Conservation (phyloP, 2,113 vertebrate species). For the Genyomyrus donnyi region DNA sequence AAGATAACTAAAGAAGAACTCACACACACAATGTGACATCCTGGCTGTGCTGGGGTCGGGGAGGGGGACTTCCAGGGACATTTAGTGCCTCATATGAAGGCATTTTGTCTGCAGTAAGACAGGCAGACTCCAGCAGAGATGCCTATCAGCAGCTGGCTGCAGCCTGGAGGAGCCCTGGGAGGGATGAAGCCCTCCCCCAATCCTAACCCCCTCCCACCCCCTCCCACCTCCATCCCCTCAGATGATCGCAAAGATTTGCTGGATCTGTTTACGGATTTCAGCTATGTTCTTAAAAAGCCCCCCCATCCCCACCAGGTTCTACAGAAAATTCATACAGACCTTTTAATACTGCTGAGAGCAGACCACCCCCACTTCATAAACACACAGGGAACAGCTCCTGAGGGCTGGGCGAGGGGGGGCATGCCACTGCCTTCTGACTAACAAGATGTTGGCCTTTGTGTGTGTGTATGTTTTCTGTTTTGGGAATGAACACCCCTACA, state of each 20-base stretch:
- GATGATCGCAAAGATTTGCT: slow-evolving; percentile 14
- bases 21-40: not conserved
- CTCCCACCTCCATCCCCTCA: not conserved
- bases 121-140: slow-evolving; percentile 26
- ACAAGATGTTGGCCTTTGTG: not conserved
- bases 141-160: slow-evolving; percentile 18
- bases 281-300: not conserved
- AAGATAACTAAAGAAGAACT: not conserved
- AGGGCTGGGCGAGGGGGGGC: not conserved
- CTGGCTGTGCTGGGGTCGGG: not conserved
- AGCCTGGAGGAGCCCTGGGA: slow-evolving; percentile 27
- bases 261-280: slow-evolving; percentile 18
- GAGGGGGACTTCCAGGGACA: not conserved
- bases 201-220: not conserved
- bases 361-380: not conserved
- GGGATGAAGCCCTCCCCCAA: not conserved
- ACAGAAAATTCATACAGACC: not conserved
- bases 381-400: not conserved
- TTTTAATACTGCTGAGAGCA: not conserved
- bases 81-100: slow-evolving; percentile 16
- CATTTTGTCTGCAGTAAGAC: slow-evolving; percentile 28
- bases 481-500: not conserved
- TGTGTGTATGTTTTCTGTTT: not conserved
- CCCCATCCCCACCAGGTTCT: not conserved
- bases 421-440: not conserved